A percentile compares a stretch with the other conserved stretches of the same genome.
phyloP scores from a whole-genome alignment of 2,797 vertebrate species.

The Hoplostethus mediterraneus region DNA sequence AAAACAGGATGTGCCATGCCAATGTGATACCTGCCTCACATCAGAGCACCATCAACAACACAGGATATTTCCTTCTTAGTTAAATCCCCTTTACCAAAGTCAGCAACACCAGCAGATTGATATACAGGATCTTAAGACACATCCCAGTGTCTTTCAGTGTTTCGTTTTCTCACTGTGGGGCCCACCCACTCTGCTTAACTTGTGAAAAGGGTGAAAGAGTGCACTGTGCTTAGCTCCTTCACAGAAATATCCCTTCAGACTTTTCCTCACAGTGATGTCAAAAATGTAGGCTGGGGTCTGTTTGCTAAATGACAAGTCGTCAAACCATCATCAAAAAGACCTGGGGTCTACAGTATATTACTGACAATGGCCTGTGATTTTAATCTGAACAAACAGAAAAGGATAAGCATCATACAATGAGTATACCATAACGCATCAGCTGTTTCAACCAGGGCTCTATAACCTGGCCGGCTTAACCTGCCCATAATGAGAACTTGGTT shows the following conservation, averaged over 20 bases:
- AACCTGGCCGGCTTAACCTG: background rate
- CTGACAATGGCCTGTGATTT: background rate
- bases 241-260: background rate
- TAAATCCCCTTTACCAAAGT: conserved; percentile 23
- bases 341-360: background rate
- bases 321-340: background rate
- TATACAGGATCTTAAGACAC: background rate
- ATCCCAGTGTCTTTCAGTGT: background rate
- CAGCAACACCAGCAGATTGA: background rate
- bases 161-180: background rate
- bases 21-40: conserved; percentile 31
- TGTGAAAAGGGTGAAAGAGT: background rate
- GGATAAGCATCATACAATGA: background rate
- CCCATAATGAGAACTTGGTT: background rate
- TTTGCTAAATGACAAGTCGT: background rate
- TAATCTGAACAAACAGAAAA: background rate
- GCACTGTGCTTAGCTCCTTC: background rate
- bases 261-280: background rate
- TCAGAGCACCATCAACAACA: conserved; percentile 18
- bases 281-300: background rate
- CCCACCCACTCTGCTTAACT: background rate
- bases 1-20: conserved; percentile 58
- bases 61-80: conserved; percentile 20
- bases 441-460: background rate
- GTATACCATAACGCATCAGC: background rate